Evolutionary conservation across 2,797 vertebrate genomes (phyloP).

Genomic region (Premnoplex brunnescens): DNA sequence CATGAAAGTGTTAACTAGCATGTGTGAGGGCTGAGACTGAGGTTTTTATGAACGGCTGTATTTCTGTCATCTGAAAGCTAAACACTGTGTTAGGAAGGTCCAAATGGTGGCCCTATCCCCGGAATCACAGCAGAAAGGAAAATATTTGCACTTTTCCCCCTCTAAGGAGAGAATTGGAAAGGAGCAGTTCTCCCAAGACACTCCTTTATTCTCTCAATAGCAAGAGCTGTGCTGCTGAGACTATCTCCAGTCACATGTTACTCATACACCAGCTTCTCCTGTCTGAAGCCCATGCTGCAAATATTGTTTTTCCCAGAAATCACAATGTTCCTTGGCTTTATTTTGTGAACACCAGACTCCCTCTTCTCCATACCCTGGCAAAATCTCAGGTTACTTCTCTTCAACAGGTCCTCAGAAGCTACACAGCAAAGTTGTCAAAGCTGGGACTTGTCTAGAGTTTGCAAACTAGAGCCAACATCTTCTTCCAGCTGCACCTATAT

Average conservation of each 20-base stretch:
- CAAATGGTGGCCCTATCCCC: slow-evolving; percentile 29
- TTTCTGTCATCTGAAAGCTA: slow-evolving; percentile 47
- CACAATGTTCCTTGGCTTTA: background rate
- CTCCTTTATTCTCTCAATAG: slow-evolving; percentile 19
- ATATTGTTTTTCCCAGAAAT: slow-evolving; percentile 2
- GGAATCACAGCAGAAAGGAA: slow-evolving; percentile 38
- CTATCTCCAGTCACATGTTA: slow-evolving; percentile 12
- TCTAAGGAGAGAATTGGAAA: background rate
- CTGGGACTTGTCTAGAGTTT: background rate
- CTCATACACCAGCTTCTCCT: slow-evolving; percentile 11
- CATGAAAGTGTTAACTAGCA: background rate
- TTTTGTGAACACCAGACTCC: background rate
- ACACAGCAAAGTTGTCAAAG: background rate
- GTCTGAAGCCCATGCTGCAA: background rate
- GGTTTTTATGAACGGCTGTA: background rate
- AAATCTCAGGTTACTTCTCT: background rate
- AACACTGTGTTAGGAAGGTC: slow-evolving; percentile 28
- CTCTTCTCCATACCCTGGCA: background rate
- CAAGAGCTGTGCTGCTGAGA: background rate
- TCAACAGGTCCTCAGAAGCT: background rate
- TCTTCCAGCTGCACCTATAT: background rate
- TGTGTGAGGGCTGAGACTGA: background rate
- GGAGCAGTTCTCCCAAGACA: background rate
- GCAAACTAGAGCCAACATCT: background rate
- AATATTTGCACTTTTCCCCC: slow-evolving; percentile 38